Evolutionary conservation across 2,888 invertebrate species (phyloP), one percentile per base, ranked within the genome.

Genomic region (Thumatha senex): DNA sequence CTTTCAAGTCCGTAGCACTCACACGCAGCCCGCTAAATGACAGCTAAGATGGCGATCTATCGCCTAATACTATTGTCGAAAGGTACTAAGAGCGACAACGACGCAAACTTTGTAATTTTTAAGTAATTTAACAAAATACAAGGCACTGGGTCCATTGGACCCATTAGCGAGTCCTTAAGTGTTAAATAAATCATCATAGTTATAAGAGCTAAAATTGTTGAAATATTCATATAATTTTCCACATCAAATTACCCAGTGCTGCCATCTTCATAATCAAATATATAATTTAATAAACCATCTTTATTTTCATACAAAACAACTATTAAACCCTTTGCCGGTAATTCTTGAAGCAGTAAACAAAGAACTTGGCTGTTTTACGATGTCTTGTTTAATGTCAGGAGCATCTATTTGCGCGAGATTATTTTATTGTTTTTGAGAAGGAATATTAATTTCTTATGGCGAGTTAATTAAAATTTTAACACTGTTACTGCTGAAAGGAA

Each of bases 271-370:
- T 63, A 74, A 74, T 76, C 59, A 70, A 68, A 74, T n/a, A 39
- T 18, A 39, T 75, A 60, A 74, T 64, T 70, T 61, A 62, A 67
- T 69, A 64, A 68, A 58, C 53, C 67, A 55, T 64, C 66, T 61
- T 65, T 64, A 67, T 66, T 48, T 46, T 48, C 61, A 57, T 66
- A 61, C 67, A 61, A 67, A 69, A 67, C 56, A 63, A 61, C 56
- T 54, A 64, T 72, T 65, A 72, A 72, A 71, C 71, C 67, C 72
- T 71, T 70, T 57, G 46, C 54, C 63, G 53, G 55, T 57, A 61
- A 50, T 56, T 51, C 49, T 46, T 43, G 45, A 38, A 53, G 52
- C 49, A 59, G 35, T 70, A 63, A 65, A 58, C 67, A 62, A 63
- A 60, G 59, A 58, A 54, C 57, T 61, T 56, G 56, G 56, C 49